These are phyloP conservation scores for Pygocentrus nattereri DNA, from an alignment of 2,797 vertebrate species.

Conservation along the genomic window DNA sequence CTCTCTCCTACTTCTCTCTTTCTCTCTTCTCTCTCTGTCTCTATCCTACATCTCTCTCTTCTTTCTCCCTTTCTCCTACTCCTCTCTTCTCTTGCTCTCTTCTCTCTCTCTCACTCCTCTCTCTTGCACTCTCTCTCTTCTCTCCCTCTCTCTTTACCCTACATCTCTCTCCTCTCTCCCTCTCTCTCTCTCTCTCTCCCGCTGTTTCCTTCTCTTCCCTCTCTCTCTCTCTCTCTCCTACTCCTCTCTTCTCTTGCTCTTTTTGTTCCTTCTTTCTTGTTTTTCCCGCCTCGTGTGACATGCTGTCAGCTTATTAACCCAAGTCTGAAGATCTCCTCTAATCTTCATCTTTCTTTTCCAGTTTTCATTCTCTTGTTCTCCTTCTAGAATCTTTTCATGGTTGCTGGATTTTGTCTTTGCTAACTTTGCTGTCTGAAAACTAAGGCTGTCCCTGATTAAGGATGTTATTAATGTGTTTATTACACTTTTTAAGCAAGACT, in stretches of 20 bases:
- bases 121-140: constrained; percentile 48
- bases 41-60: too few relatives aligned
- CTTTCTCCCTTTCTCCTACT: too few relatives aligned
- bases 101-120: neutral
- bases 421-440: neutral
- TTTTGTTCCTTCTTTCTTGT: constrained; percentile 42
- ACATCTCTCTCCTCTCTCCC: constrained; percentile 46
- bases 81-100: too few relatives aligned
- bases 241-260: constrained; percentile 10
- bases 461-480: too few relatives aligned
- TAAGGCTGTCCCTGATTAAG: neutral
- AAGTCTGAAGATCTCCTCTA: constrained; percentile 2
- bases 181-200: constrained; percentile 42
- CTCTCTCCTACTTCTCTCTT: too few relatives aligned
- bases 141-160: constrained; percentile 4
- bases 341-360: neutral
- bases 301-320: constrained; percentile 13
- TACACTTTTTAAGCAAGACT: too few relatives aligned
- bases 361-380: neutral
- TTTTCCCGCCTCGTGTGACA: neutral
- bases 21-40: too few relatives aligned
- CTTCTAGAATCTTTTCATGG: neutral
- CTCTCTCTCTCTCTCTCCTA: constrained; percentile 47
- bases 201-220: constrained; percentile 9
- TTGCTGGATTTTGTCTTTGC: neutral